Evolutionary conservation across 2,113 vertebrate species (phyloP).

Genomic region (Cebus imitator): DNA sequence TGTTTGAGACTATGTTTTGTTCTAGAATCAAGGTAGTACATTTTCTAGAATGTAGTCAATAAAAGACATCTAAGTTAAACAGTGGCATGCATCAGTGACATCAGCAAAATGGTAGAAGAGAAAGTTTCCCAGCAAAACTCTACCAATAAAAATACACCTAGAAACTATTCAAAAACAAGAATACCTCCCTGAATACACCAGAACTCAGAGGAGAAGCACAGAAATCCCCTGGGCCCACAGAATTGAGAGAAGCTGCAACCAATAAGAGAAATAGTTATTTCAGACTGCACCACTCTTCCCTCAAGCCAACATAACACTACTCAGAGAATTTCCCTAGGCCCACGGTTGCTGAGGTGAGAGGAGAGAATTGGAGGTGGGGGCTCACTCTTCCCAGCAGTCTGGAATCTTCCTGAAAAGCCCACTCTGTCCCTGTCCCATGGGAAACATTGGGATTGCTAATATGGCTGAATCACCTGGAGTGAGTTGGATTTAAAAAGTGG

Average conservation of each 20-base stretch:
- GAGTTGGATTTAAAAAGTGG: not conserved
- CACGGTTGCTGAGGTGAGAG: not conserved
- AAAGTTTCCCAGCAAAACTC: not conserved
- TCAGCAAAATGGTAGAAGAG: not conserved
- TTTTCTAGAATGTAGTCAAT: not conserved
- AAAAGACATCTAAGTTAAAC: not conserved
- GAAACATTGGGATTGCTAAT: not conserved
- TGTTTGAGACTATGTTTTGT: no score
- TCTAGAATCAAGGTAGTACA: not conserved
- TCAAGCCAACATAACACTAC: not conserved
- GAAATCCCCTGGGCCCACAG: not conserved
- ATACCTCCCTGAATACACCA: not conserved
- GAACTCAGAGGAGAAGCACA: not conserved
- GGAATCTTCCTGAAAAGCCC: not conserved
- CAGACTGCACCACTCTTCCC: not conserved
- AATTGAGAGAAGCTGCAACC: not conserved
- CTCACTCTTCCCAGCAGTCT: not conserved
- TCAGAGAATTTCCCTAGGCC: not conserved
- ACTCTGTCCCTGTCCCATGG: not conserved
- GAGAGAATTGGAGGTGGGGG: not conserved
- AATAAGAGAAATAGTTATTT: not conserved
- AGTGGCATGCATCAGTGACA: not conserved
- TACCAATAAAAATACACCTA: not conserved
- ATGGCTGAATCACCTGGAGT: not conserved
- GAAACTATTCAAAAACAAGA: not conserved